These are phyloP conservation scores for Hermaeophaga mercurialis DNA, from an alignment of 2,888 invertebrate species.

Conservation along the genomic window DNA sequence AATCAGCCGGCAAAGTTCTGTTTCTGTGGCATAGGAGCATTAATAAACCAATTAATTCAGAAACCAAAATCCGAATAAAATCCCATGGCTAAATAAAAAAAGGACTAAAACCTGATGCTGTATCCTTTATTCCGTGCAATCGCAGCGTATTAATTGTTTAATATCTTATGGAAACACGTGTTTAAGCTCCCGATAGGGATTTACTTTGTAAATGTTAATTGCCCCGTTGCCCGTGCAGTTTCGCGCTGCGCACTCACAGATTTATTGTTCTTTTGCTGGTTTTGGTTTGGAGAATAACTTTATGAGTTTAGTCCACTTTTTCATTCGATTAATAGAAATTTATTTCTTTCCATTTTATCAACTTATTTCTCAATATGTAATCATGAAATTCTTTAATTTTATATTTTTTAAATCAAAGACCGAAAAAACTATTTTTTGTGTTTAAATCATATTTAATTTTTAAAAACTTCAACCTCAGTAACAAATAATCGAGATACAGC, in stretches of 20 bases:
- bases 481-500: no score
- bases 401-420: no score
- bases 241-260: constrained; percentile 36
- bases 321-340: background rate
- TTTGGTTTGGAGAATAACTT: constrained; percentile 22
- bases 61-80: constrained; percentile 53
- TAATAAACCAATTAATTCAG: constrained; percentile 56
- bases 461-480: no score
- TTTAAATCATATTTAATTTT: no score
- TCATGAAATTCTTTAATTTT: no score
- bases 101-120: constrained; percentile 44
- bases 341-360: background rate
- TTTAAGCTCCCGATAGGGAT: constrained; percentile 56
- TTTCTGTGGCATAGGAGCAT: constrained; percentile 45
- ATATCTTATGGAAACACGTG: constrained; percentile 57
- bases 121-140: constrained; percentile 38
- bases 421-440: no score
- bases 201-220: constrained; percentile 58
- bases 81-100: constrained; percentile 51
- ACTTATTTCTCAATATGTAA: background rate
- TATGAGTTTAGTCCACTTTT: constrained; percentile 4
- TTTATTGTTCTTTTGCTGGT: constrained; percentile 38
- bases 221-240: constrained; percentile 47
- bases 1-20: constrained; percentile 40
- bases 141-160: constrained; percentile 55